These are phyloP conservation scores for Melanargia galathea DNA, from an alignment of 2,888 invertebrate species.

Conservation along the genomic window DNA sequence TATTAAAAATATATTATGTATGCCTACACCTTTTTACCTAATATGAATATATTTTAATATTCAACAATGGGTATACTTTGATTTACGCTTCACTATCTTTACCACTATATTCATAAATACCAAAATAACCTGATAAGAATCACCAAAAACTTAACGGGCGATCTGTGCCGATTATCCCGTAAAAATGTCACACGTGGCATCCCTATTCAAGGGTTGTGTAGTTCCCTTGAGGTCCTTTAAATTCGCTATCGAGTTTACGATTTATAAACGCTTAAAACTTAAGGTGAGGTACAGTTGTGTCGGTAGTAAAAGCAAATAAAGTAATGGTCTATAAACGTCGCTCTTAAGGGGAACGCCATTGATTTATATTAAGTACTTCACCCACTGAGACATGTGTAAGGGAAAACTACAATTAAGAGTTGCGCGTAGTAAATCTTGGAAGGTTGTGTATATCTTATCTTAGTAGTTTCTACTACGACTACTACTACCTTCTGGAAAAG, in stretches of 20 bases:
- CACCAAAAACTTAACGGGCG: not conserved
- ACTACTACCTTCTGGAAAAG: too few species aligned
- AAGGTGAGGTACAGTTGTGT: constrained; percentile 38
- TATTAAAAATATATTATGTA: too few species aligned
- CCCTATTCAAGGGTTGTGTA: constrained; percentile 40
- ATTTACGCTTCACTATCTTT: too few species aligned
- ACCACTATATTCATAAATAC: not conserved
- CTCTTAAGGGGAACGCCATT: constrained; percentile 16
- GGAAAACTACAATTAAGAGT: not conserved
- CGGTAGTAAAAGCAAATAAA: constrained; percentile 33
- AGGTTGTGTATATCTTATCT: not conserved
- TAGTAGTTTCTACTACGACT: not conserved
- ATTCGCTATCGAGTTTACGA: constrained; percentile 43
- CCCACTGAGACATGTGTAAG: not conserved
- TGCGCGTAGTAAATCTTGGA: not conserved
- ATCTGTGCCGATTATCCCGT: constrained; percentile 6
- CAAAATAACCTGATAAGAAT: not conserved
- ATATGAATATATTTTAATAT: too few species aligned
- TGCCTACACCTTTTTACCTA: too few species aligned
- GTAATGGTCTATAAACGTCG: constrained; percentile 22
- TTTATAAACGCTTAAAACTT: constrained; percentile 44
- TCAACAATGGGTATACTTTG: too few species aligned
- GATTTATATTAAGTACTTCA: constrained; percentile 16
- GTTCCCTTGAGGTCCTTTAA: constrained; percentile 46
- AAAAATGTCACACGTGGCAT: not conserved